Conservation (phyloP, 2,113 vertebrate genomes). For the Promerops cafer region DNA sequence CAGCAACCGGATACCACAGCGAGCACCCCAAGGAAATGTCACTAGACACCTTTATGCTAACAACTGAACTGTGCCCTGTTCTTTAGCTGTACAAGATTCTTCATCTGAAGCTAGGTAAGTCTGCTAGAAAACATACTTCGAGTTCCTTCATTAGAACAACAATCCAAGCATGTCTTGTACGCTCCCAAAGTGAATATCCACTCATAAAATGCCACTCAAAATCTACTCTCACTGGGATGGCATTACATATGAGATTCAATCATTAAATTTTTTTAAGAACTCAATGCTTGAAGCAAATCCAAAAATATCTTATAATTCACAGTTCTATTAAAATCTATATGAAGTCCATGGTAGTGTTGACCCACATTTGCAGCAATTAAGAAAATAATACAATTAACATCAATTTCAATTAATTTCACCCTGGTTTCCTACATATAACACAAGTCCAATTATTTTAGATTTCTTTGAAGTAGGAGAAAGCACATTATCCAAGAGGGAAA, state of each 20-base stretch:
- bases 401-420: conserved; percentile 52
- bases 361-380: conserved; percentile 53
- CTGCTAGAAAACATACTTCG: not conserved
- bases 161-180: not conserved
- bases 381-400: conserved; percentile 49
- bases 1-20: not conserved
- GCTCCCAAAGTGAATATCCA: not conserved
- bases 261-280: not conserved
- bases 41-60: not conserved
- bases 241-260: not conserved
- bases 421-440: not conserved
- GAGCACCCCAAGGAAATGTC: not conserved
- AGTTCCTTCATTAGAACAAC: not conserved
- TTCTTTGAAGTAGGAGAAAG: conserved; percentile 49
- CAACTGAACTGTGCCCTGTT: not conserved
- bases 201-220: not conserved
- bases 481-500: not conserved
- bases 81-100: not conserved
- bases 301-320: conserved; percentile 43
- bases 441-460: conserved; percentile 35
- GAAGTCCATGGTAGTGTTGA: not conserved
- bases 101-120: not conserved
- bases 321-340: conserved; percentile 39
- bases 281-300: conserved; percentile 29
- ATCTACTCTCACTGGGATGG: not conserved